Conservation (phyloP, 2,113 vertebrate species). For the Scomber japonicus region DNA sequence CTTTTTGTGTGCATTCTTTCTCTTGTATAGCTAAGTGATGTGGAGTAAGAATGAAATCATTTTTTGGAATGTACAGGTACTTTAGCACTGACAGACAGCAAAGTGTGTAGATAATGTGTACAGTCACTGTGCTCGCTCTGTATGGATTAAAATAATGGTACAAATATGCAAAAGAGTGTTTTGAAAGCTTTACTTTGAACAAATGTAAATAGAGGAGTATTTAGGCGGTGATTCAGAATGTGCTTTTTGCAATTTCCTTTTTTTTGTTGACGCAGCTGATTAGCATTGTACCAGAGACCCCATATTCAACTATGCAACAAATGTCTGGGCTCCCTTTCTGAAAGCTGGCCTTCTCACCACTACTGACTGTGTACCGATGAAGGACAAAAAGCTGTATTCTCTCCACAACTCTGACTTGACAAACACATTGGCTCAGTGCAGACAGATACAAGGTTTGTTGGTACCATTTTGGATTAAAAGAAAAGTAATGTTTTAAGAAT, state of each 20-base stretch:
- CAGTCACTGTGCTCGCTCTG: slow-evolving; percentile 88
- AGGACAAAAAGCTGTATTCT: slow-evolving; percentile 90
- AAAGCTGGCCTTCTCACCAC: slow-evolving; percentile 87
- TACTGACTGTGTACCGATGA: slow-evolving; percentile 45
- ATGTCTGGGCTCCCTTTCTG: slow-evolving; percentile 87
- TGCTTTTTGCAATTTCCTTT: slow-evolving; percentile 90
- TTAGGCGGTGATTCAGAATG: slow-evolving; percentile 88
- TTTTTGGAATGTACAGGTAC: slow-evolving; percentile 79
- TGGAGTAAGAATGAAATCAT: slow-evolving; percentile 61
- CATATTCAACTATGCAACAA: slow-evolving; percentile 99
- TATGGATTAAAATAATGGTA: slow-evolving; percentile 89
- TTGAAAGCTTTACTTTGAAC: slow-evolving; percentile 99
- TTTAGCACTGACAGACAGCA: slow-evolving; percentile 77
- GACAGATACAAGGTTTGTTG: slow-evolving; percentile 23
- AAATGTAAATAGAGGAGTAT: slow-evolving; percentile 94
- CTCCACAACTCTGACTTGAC: slow-evolving; percentile 82
- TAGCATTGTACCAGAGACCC: slow-evolving; percentile 89
- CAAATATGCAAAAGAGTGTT: slow-evolving; percentile 99
- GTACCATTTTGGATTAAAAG: slow-evolving; percentile 4
- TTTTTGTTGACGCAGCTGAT: slow-evolving; percentile 74
- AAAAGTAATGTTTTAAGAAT: slow-evolving; percentile 1
- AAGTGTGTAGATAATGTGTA: slow-evolving; percentile 92
- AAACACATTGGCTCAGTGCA: slow-evolving; percentile 18
- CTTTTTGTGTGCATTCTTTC: slow-evolving; percentile 82
- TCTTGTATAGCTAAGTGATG: slow-evolving; percentile 84